A percentile compares a stretch with the other conserved stretches of the same genome.
Evolutionary conservation across 2,113 vertebrate genomes (phyloP).

Genomic region (Rhea americana): DNA sequence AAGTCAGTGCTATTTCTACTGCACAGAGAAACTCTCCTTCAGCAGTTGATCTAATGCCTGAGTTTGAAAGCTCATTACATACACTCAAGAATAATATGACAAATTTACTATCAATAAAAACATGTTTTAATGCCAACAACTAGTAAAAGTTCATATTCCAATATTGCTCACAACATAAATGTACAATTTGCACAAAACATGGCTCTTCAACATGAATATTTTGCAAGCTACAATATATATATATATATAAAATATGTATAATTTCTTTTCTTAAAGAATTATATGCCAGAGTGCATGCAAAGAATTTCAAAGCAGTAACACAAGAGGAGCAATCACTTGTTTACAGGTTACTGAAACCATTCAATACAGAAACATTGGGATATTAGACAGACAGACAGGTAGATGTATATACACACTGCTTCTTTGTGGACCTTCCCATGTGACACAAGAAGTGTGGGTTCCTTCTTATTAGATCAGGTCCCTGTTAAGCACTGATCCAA

Average conservation of each 20-base stretch:
- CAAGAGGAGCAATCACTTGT: conserved; percentile 68
- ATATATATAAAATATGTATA: conserved; percentile 41
- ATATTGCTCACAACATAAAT: conserved; percentile 69
- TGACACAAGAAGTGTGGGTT: not conserved
- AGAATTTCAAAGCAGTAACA: conserved; percentile 62
- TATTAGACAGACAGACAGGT: conserved; percentile 39
- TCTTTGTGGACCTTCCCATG: conserved; percentile 2
- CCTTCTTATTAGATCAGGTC: not conserved
- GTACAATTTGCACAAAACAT: conserved; percentile 75
- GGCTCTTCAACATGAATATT: conserved; percentile 71
- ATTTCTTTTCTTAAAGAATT: conserved; percentile 60
- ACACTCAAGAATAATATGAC: conserved; percentile 12
- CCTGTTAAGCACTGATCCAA: conserved; percentile 13
- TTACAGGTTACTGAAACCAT: conserved; percentile 67
- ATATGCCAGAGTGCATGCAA: conserved; percentile 69
- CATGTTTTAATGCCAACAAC: conserved; percentile 58
- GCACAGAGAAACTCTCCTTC: conserved; percentile 24
- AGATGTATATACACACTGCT: conserved; percentile 60
- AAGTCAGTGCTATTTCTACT: conserved; percentile 17
- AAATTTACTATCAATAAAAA: conserved; percentile 49
- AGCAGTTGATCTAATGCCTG: conserved; percentile 29
- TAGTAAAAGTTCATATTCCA: conserved; percentile 61
- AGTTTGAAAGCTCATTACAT: conserved; percentile 20
- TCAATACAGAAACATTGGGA: conserved; percentile 64
- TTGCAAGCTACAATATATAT: conserved; percentile 60